Percentiles rank a stretch among this genome's conserved stretches.
These are phyloP conservation scores for Stenoptilia bipunctidactyla DNA, from an alignment of 2,888 invertebrate species.

Conservation along the genomic window DNA sequence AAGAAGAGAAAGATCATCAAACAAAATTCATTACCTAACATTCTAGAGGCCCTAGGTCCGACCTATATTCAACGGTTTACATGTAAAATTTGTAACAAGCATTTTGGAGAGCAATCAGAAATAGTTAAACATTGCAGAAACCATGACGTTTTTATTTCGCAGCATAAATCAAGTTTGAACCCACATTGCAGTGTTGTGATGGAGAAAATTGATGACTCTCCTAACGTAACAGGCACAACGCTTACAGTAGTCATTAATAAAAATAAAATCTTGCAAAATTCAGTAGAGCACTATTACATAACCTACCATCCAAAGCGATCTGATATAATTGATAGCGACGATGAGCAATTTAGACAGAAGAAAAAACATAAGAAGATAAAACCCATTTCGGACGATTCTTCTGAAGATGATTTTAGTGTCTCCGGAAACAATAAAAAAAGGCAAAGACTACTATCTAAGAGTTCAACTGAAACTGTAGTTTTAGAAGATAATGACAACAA, in stretches of 20 bases:
- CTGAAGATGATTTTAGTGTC: slow-evolving; percentile 20
- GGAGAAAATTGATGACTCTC: slow-evolving; percentile 30
- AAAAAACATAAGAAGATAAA: too few species aligned
- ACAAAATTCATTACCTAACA: too few species aligned
- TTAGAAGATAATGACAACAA: slow-evolving; percentile 14
- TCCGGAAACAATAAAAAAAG: slow-evolving; percentile 21
- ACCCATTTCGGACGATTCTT: slow-evolving; percentile 7
- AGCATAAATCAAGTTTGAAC: slow-evolving; percentile 24
- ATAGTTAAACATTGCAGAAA: slow-evolving; percentile 19
- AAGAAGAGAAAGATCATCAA: too few species aligned
- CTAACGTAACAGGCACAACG: slow-evolving; percentile 31
- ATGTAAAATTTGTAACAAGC: slow-evolving; percentile 16
- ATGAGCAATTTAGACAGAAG: too few species aligned
- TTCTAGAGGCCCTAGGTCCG: too few species aligned
- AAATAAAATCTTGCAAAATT: slow-evolving; percentile 29
- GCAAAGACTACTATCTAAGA: slow-evolving; percentile 25
- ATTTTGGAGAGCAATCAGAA: slow-evolving; percentile 14
- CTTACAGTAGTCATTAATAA: slow-evolving; percentile 29
- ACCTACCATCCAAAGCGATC: slow-evolving; percentile 23
- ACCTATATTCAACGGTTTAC: too few species aligned
- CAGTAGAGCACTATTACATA: slow-evolving; percentile 25
- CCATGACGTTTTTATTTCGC: slow-evolving; percentile 21
- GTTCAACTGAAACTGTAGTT: slow-evolving; percentile 26
- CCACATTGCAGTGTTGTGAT: slow-evolving; percentile 29
- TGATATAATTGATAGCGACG: neutral